Evolutionary conservation across 2,888 invertebrate genomes (phyloP).

Genomic region (Arrhopalites spinosus): DNA sequence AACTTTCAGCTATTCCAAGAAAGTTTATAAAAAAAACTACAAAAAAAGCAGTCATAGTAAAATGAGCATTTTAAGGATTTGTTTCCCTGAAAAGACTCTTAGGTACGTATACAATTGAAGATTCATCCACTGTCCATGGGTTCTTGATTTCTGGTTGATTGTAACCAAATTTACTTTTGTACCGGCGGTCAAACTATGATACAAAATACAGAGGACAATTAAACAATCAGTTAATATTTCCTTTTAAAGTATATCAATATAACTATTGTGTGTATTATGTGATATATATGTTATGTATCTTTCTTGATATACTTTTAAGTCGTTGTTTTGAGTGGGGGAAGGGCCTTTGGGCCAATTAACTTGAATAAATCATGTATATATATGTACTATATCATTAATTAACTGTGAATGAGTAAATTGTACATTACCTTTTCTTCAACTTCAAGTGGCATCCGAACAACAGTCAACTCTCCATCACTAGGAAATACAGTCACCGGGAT

Average conservation of each 20-base stretch:
- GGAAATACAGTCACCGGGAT: not conserved
- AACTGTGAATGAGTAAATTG: not conserved
- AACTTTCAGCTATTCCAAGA: no score
- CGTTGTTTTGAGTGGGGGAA: no score
- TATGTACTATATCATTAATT: not conserved
- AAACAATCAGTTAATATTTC: not conserved
- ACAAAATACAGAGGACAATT: not conserved
- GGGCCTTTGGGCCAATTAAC: no score
- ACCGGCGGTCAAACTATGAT: not conserved
- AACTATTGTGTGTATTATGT: no score
- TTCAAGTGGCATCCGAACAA: not conserved
- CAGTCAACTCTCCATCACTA: not conserved
- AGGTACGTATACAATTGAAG: not conserved
- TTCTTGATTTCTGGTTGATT: not conserved
- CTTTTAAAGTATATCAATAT: no score
- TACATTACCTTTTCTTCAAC: slow-evolving; percentile 1
- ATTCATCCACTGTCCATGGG: not conserved
- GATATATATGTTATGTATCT: no score
- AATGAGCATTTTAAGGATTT: no score
- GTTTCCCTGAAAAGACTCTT: not conserved
- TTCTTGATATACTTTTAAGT: no score
- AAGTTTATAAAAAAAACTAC: no score
- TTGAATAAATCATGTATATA: no score
- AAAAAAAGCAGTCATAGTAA: no score
- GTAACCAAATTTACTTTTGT: not conserved